These are phyloP conservation scores for Sinhomidia bicolor DNA, from an alignment of 2,888 invertebrate genomes.

Conservation along the genomic window DNA sequence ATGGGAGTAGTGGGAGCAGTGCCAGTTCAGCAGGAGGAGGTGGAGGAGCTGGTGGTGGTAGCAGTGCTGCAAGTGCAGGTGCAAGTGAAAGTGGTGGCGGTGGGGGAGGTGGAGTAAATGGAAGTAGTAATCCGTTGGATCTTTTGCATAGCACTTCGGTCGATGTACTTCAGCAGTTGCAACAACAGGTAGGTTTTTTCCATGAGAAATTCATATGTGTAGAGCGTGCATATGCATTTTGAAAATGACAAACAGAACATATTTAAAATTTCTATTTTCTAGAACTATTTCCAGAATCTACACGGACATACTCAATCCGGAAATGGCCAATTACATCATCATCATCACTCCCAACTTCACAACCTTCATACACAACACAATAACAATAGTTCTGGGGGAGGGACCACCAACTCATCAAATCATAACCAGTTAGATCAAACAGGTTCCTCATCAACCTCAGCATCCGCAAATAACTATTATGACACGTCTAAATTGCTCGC, in stretches of 20 bases:
- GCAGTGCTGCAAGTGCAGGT: constrained; percentile 32
- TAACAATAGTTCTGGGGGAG: constrained; percentile 2
- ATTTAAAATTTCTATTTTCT: too few relatives aligned
- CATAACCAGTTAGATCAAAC: constrained; percentile 51
- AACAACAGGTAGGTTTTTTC: constrained; percentile 56
- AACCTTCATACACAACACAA: constrained; percentile 39
- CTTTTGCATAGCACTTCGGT: constrained; percentile 60
- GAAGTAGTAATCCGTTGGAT: constrained; percentile 57
- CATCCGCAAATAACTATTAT: constrained; percentile 55
- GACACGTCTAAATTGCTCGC: constrained; percentile 43
- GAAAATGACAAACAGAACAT: neutral
- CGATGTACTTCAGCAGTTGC: constrained; percentile 63
- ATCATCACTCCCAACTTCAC: constrained; percentile 43
- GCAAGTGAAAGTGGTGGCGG: constrained; percentile 42
- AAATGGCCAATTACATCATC: constrained; percentile 44
- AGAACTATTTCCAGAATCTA: constrained; percentile 61
- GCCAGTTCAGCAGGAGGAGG: constrained; percentile 54
- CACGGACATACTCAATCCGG: constrained; percentile 45
- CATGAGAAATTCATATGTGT: neutral
- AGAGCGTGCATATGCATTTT: neutral
- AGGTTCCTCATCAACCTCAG: constrained; percentile 52
- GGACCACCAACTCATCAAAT: constrained; percentile 21
- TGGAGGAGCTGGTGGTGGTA: constrained; percentile 5
- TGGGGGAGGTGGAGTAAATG: constrained; percentile 51
- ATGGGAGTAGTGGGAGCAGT: constrained; percentile 47